Base-by-base conservation (phyloP, 2,888 invertebrate species). In the Sericinus montela region DNA sequence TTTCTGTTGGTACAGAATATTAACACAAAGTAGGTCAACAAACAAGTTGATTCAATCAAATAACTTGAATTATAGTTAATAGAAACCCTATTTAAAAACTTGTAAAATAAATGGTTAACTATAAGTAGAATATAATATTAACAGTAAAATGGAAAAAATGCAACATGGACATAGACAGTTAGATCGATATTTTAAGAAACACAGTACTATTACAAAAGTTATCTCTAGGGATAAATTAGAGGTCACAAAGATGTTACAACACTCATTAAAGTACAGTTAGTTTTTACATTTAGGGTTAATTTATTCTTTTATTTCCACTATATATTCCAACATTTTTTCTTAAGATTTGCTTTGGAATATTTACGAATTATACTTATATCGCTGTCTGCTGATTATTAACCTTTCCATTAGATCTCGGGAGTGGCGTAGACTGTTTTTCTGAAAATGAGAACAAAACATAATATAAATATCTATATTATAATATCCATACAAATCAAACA, bases 401-500 rank as follows among this genome's bases (percentile, higher is more conserved):
- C 45, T 59, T 59, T 52, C 67, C 68, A 49, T 75, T 75, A 15
- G 45, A 51, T 14, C 46, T 58, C 45, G 65, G 65, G 51, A 72
- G 60, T 30, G 59, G 62, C 28, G 55, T 62, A 15, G 71, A 57
- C n/a, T 55, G 53, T 55, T 67, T 72, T 51, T 72, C 80, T 80
- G 78, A 45, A 80, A 77, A 25, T 5, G 19, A 19, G 19, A 19
- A 2, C 19, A 19, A 19, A 3, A 3, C 19, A 3, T n/a, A n/a
- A n/a, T n/a, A n/a, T n/a, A n/a, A n/a, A n/a, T n/a, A n/a, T n/a
- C n/a, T n/a, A n/a, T n/a, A n/a, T n/a, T n/a, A n/a, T n/a, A n/a
- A n/a, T n/a, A n/a, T n/a, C n/a, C n/a, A n/a, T n/a, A n/a, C n/a
- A n/a, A n/a, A n/a, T n/a, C n/a, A n/a, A n/a, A n/a, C n/a, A n/a